Base-by-base conservation (phyloP, 2,113 vertebrate genomes). In the Chinchilla lanigera region DNA sequence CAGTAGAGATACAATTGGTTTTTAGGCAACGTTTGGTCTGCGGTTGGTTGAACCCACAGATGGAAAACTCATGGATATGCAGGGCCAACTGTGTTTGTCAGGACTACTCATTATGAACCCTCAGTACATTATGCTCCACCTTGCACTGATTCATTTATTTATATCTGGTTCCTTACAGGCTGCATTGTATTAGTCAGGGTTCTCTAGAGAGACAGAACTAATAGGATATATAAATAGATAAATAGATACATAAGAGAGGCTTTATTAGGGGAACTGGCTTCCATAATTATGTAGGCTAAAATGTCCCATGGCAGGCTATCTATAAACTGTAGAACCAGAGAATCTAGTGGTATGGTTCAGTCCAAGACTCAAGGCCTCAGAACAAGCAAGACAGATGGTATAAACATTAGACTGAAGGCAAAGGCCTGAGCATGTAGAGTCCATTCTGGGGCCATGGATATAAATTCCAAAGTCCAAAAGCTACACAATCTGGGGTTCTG, bases 41-140 rank as follows among this genome's bases (percentile, higher is more conserved):
- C 38, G n/a, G 3, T 71, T 71, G 19, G 20, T 38, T 41, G 20
- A 71, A 71, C 10, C n/a, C n/a, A 41, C n/a, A 71, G 8, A 38
- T 71, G n/a, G 19, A 19, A 41, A 71, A 71, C n/a, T 71, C 12
- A 4, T 16, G n/a, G 54, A 41, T 28, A 3, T 0, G 11, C 5
- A 82, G 54, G 35, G 22, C 11, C 54, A 56, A 16, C 11, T 16
- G 3, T 20, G 2, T 22, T 78, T 20, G 7, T 63, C 44, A 73
- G 35, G 14, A n/a, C 26, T 16, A 16, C 19, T 50, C 33, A 33
- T 58, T 56, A 26, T 0, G 0, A 13, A 10, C 75, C 1, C 38
- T 44, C 28, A 44, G 41, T 4, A 4, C 12, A 10, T 60, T 7
- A 4, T 11, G 28, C 12, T 10, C 30, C 41, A 13, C 28, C 7